These are phyloP conservation scores for Sycophila texana DNA, from an alignment of 2,888 invertebrate genomes.

Conservation along the genomic window DNA sequence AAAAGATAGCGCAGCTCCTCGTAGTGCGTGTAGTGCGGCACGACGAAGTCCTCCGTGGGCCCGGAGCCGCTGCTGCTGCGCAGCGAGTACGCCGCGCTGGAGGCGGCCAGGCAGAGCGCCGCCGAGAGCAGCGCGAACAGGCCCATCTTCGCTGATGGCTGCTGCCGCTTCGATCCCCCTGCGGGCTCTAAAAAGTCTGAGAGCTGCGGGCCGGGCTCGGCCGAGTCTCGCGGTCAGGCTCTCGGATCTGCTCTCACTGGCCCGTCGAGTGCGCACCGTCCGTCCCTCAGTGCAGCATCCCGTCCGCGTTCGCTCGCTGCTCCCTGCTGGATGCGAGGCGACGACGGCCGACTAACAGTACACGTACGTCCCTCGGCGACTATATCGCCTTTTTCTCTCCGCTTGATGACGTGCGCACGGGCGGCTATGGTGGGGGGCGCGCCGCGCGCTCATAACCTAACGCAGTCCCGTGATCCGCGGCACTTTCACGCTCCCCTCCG, in stretches of 20 bases:
- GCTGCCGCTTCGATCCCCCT: neutral
- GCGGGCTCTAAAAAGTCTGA: neutral
- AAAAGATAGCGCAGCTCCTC: constrained; percentile 83
- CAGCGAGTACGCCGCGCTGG: constrained; percentile 46
- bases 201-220: neutral
- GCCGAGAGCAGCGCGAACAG: constrained; percentile 24
- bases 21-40: constrained; percentile 81
- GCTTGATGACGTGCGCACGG: constrained; percentile 47
- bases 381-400: constrained; percentile 28
- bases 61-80: constrained; percentile 28
- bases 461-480: no score
- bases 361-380: constrained; percentile 15
- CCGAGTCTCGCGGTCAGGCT: constrained; percentile 3
- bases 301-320: neutral
- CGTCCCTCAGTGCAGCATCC: constrained; percentile 20
- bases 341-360: constrained; percentile 20
- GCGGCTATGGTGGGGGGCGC: constrained; percentile 17
- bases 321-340: constrained; percentile 1
- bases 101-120: constrained; percentile 20
- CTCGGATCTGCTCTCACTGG: neutral
- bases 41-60: constrained; percentile 65
- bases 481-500: no score
- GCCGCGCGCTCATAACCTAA: no score
- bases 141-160: constrained; percentile 26
- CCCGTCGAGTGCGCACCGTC: neutral